phyloP scores from a whole-genome alignment of 2,888 invertebrate species.

The Nomada lathburiana region DNA sequence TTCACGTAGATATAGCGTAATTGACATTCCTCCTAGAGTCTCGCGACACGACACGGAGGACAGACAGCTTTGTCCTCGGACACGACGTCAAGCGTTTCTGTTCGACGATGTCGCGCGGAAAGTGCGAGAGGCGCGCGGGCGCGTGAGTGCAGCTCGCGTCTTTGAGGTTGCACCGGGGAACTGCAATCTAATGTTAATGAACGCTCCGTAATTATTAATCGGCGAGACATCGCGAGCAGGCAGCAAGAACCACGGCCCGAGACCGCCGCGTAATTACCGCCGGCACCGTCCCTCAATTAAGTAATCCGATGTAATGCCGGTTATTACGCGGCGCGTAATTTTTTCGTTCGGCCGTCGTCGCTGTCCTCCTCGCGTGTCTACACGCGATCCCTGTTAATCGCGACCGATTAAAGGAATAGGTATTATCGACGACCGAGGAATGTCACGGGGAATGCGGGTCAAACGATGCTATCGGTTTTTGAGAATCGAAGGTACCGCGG shows the following conservation, averaged over 20 bases:
- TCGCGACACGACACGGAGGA: slow-evolving; percentile 2
- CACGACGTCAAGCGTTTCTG: slow-evolving; percentile 30
- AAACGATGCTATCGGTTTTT: no score
- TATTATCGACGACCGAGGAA: not conserved
- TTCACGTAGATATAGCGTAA: slow-evolving; percentile 38
- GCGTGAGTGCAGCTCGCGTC: slow-evolving; percentile 19
- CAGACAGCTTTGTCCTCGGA: slow-evolving; percentile 24
- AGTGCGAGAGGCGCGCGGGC: slow-evolving; percentile 12
- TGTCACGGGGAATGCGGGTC: no score
- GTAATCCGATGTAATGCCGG: slow-evolving; percentile 9
- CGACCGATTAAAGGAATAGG: not conserved
- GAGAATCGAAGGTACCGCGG: no score
- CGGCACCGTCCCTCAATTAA: slow-evolving; percentile 23
- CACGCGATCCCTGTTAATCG: slow-evolving; percentile 2
- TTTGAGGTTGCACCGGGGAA: slow-evolving; percentile 35
- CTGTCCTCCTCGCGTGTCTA: not conserved
- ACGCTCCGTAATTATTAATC: slow-evolving; percentile 51
- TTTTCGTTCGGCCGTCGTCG: not conserved
- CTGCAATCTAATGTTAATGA: slow-evolving; percentile 42
- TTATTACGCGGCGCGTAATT: slow-evolving; percentile 1
- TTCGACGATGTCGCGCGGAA: slow-evolving; percentile 41
- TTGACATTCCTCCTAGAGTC: slow-evolving; percentile 58
- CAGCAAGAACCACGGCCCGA: no score
- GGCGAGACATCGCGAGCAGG: not conserved
- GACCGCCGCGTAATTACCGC: slow-evolving; percentile 29